Evolutionary conservation across 2,113 vertebrate species (phyloP).

Genomic region (Tragelaphus scriptus): DNA sequence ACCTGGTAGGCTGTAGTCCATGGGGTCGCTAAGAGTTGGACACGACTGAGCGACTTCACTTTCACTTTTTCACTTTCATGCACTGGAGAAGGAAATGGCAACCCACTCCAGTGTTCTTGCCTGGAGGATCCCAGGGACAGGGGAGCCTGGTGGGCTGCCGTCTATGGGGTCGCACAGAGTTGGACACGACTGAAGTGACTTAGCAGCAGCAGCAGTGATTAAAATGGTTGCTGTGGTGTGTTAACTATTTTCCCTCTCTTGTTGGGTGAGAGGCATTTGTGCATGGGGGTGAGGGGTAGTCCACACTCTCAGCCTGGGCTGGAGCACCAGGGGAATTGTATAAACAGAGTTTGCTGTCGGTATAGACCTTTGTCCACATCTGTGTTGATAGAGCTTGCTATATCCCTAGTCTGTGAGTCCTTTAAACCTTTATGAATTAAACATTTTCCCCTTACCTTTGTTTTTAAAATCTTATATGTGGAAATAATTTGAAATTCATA

Average conservation of each 20-base stretch:
- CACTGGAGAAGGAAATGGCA: no score
- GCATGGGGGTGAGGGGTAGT: neutral
- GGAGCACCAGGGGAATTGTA: neutral
- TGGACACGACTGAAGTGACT: no score
- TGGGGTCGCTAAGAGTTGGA: no score
- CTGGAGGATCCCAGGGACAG: neutral
- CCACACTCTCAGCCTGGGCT: neutral
- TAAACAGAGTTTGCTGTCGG: neutral
- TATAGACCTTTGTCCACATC: neutral
- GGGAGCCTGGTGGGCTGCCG: neutral
- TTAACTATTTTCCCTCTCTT: neutral
- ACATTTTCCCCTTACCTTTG: neutral
- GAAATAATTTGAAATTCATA: neutral
- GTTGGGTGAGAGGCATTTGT: neutral
- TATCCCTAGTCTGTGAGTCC: neutral
- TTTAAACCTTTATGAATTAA: neutral
- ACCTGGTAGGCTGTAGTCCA: no score
- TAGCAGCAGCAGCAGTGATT: neutral
- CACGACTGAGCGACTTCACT: no score
- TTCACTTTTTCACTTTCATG: no score
- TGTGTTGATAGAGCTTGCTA: neutral
- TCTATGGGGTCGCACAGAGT: no score
- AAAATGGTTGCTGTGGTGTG: neutral
- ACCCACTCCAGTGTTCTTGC: no score
- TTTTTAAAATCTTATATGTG: neutral